Conservation (phyloP, 37 sponge, comb jelly and placozoan genomes). For the Theonella swinhoei region DNA sequence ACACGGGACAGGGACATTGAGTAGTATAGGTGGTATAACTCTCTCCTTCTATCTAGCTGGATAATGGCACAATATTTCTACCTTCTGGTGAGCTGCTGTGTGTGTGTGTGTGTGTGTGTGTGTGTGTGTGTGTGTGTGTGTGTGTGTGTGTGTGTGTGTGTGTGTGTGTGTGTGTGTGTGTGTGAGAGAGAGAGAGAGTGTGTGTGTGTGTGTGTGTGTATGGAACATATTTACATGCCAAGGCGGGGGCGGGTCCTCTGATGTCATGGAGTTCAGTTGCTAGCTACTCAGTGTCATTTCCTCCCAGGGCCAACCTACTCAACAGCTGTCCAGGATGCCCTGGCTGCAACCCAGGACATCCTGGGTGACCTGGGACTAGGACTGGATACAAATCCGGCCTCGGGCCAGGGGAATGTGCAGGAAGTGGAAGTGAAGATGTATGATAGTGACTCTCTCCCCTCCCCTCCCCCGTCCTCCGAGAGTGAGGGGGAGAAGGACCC, state of each 20-base stretch:
- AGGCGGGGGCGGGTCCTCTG: too few species aligned
- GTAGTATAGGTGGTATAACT: conserved; percentile 27
- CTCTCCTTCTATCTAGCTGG: not conserved
- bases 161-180: too few species aligned
- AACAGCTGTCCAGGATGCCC: conserved; percentile 13
- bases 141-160: too few species aligned
- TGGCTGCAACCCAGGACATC: conserved; percentile 28
- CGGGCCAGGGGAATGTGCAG: not conserved
- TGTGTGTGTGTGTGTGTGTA: too few species aligned
- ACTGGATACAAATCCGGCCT: not conserved
- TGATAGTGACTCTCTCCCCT: conserved; percentile 45
- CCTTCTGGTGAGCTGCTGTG: not conserved
- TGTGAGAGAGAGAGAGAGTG: too few species aligned
- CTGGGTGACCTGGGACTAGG: conserved; percentile 13
- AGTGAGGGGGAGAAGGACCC: conserved; percentile 10
- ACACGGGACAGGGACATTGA: too few species aligned
- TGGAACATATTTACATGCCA: too few species aligned
- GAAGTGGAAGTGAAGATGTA: conserved; percentile 29
- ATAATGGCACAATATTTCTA: not conserved
- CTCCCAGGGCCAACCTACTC: not conserved
- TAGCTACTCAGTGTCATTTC: too few species aligned
- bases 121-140: too few species aligned
- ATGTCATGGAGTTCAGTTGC: too few species aligned
- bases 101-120: too few species aligned
- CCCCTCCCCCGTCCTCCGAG: conserved; percentile 36